Percentiles rank a stretch among this genome's conserved stretches.
phyloP scores from a whole-genome alignment of 2,113 vertebrate species.

The Hyperoodon ampullatus region DNA sequence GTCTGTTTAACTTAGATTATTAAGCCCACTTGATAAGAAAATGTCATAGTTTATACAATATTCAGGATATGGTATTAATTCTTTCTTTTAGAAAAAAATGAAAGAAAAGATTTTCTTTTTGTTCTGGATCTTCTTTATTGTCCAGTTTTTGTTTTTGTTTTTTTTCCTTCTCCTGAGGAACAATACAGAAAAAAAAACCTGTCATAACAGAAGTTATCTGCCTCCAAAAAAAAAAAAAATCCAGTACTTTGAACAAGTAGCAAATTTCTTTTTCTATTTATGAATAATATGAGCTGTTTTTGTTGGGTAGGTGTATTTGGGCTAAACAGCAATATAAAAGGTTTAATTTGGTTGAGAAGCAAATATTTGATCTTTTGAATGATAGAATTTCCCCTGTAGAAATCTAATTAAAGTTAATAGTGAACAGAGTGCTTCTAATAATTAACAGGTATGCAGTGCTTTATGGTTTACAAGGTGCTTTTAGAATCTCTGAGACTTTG shows the following conservation, averaged over 20 bases:
- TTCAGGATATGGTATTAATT: constrained; percentile 8
- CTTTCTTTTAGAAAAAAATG: constrained; percentile 49
- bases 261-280: constrained; percentile 37
- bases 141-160: neutral
- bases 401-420: constrained; percentile 67
- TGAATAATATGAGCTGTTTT: constrained; percentile 40
- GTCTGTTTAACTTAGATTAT: constrained; percentile 53
- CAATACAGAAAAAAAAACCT: neutral
- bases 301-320: neutral
- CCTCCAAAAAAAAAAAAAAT: neutral
- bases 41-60: constrained; percentile 22
- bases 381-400: constrained; percentile 51
- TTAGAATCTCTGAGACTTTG: constrained; percentile 30
- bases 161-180: neutral
- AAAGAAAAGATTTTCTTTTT: constrained; percentile 37
- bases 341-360: constrained; percentile 61
- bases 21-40: constrained; percentile 49
- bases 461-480: constrained; percentile 6
- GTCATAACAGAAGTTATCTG: constrained; percentile 17
- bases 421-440: constrained; percentile 61
- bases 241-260: constrained; percentile 35
- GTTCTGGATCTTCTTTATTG: neutral
- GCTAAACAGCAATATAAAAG: neutral
- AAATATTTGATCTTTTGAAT: constrained; percentile 57
- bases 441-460: constrained; percentile 51